Evolutionary conservation across 2,113 vertebrate species (phyloP).

Genomic region (Elephas maximus): DNA sequence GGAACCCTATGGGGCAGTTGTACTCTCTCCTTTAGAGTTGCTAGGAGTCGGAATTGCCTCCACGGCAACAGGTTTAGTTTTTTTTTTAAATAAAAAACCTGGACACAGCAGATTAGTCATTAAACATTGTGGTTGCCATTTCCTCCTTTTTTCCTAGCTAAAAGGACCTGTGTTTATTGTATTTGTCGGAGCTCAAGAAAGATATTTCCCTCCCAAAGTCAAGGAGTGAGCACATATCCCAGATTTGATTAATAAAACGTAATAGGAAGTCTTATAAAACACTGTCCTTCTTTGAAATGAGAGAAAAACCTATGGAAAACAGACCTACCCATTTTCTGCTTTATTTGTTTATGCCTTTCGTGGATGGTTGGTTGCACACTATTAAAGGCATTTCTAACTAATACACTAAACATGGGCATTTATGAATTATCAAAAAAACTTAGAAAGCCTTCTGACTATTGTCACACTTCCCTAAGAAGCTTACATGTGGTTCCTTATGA

Average conservation of each 20-base stretch:
- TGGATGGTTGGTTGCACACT: background rate
- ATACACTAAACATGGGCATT: background rate
- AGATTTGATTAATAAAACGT: background rate
- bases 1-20: too few relatives aligned
- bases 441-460: too few relatives aligned
- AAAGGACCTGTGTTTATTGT: background rate
- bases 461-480: too few relatives aligned
- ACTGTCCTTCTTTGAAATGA: background rate
- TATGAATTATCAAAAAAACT: too few relatives aligned
- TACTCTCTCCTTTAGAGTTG: too few relatives aligned
- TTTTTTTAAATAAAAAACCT: background rate
- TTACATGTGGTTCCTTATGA: too few relatives aligned
- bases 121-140: background rate
- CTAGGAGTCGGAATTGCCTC: too few relatives aligned
- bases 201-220: background rate
- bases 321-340: background rate
- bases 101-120: background rate
- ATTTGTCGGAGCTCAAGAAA: background rate
- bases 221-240: background rate
- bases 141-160: background rate
- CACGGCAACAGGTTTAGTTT: too few relatives aligned
- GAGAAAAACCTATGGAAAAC: background rate
- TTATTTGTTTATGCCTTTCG: background rate
- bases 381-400: background rate
- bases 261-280: background rate